Percentiles rank a stretch among this genome's conserved stretches.
phyloP scores from a whole-genome alignment of 2,113 vertebrate genomes.

The Apus apus region DNA sequence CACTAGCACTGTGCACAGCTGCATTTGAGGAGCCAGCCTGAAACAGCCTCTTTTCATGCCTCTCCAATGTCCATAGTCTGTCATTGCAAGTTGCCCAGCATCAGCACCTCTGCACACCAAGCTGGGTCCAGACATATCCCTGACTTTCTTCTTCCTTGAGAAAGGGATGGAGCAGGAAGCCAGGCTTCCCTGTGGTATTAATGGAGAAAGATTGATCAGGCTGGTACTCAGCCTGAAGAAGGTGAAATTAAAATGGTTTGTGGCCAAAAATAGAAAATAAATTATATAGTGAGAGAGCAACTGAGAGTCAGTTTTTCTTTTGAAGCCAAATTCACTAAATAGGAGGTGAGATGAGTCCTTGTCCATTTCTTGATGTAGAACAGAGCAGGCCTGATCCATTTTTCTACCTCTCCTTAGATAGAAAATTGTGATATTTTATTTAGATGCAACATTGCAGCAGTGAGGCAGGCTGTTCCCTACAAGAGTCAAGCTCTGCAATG shows the following conservation, averaged over 20 bases:
- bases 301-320: not conserved
- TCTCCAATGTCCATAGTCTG: not conserved
- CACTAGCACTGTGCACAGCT: too few species aligned
- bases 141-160: not conserved
- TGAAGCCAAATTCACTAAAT: not conserved
- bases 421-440: not conserved
- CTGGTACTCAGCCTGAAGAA: not conserved
- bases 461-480: not conserved
- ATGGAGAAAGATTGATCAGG: not conserved
- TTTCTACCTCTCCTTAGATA: not conserved
- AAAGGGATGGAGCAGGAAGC: not conserved
- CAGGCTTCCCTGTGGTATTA: not conserved
- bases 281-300: not conserved
- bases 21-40: not conserved
- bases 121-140: not conserved
- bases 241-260: not conserved
- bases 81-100: not conserved
- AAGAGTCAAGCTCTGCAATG: not conserved
- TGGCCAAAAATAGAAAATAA: not conserved
- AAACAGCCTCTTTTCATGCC: not conserved
- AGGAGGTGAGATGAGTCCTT: not conserved
- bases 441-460: not conserved
- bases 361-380: not conserved
- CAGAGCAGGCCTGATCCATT: not conserved
- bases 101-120: not conserved